These are phyloP conservation scores for Oriolus oriolus DNA, from an alignment of 2,113 vertebrate genomes.

Conservation along the genomic window DNA sequence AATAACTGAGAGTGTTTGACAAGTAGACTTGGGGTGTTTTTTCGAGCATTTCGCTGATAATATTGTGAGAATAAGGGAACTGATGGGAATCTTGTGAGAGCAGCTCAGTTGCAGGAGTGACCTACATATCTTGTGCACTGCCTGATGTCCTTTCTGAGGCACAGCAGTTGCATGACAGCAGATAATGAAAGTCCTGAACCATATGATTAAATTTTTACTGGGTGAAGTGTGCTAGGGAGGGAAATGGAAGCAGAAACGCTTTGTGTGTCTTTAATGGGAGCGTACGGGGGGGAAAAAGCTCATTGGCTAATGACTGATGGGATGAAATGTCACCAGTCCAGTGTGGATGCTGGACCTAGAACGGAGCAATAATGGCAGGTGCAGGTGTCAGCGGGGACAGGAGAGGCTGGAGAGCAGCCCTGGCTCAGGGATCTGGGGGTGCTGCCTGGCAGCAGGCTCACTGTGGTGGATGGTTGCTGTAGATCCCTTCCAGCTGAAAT, in stretches of 20 bases:
- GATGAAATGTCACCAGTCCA: neutral
- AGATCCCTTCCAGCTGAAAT: neutral
- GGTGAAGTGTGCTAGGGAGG: slow-evolving; percentile 18
- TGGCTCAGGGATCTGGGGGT: neutral
- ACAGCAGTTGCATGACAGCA: slow-evolving; percentile 58
- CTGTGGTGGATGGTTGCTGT: neutral
- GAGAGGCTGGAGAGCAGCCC: neutral
- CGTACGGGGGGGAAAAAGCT: neutral
- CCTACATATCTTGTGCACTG: neutral
- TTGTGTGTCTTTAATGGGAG: neutral
- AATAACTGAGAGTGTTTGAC: neutral
- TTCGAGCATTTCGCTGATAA: neutral
- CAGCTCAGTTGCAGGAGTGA: neutral
- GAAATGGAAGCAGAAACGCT: neutral
- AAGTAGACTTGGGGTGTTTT: neutral
- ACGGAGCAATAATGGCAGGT: too few relatives aligned
- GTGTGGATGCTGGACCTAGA: neutral
- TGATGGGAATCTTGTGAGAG: neutral
- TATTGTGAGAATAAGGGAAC: neutral
- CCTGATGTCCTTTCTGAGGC: slow-evolving; percentile 33
- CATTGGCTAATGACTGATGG: neutral
- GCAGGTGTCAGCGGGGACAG: neutral
- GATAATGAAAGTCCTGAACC: slow-evolving; percentile 75
- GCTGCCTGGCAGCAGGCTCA: neutral
- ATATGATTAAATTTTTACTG: slow-evolving; percentile 76